Percentiles rank a stretch among this genome's conserved stretches.
Evolutionary conservation across 2,797 vertebrate genomes (phyloP).

Genomic region (Thripadectes ignobilis): DNA sequence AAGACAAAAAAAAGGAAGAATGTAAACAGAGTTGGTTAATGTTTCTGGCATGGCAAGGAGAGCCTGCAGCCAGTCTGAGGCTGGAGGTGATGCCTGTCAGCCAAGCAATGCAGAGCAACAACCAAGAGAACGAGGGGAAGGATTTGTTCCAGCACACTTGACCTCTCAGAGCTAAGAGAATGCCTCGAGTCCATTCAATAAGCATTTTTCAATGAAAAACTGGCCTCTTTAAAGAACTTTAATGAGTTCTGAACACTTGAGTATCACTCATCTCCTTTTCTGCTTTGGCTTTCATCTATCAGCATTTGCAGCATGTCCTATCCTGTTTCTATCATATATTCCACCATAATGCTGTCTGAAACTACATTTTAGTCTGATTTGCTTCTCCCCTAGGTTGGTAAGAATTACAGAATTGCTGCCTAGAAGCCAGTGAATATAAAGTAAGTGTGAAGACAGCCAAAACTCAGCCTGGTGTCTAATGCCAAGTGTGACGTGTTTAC

Average conservation of each 20-base stretch:
- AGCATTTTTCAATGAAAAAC: neutral
- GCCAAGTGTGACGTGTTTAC: neutral
- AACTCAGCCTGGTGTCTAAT: neutral
- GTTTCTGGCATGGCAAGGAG: neutral
- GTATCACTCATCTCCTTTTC: neutral
- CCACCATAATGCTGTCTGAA: neutral
- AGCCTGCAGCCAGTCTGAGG: neutral
- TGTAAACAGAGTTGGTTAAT: neutral
- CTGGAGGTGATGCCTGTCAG: neutral
- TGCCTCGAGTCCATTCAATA: neutral
- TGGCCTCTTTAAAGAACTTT: neutral
- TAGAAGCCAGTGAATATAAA: neutral
- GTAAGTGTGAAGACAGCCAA: neutral
- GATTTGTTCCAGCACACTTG: neutral
- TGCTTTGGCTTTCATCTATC: neutral
- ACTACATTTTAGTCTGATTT: neutral
- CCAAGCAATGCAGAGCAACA: neutral
- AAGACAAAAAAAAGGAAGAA: neutral
- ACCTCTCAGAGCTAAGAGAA: neutral
- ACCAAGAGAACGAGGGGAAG: neutral
- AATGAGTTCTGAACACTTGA: neutral
- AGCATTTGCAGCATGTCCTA: neutral
- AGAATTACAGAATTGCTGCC: neutral
- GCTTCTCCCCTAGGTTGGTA: neutral
- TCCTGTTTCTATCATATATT: neutral